Base-by-base conservation (phyloP, 2,888 invertebrate species). In the Margaritifera margaritifera region DNA sequence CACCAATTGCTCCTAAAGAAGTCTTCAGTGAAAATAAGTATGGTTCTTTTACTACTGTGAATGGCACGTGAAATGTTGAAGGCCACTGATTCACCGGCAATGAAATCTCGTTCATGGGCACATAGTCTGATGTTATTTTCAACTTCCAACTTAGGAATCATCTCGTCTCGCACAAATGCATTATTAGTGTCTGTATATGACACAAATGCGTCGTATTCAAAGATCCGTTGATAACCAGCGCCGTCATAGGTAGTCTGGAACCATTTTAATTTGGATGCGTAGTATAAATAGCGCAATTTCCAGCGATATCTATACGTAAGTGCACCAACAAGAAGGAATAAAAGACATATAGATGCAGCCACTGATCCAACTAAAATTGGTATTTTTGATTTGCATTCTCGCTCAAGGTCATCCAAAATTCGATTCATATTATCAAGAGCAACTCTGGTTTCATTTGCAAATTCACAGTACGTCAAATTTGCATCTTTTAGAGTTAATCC, bases 271-370 rank as follows among this genome's bases (percentile, higher is more conserved):
- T 50, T 8, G 25, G 61, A 42, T 15, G 1, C 50, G 19, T 61
- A 61, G 22, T 61, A 50, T 15, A 61, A 19, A n/a, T 61, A 61
- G 6, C 61, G 31, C 31, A 61, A 15, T 61, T 31, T 61, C 61
- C 61, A 61, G 19, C 61, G 51, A 50, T 61, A 61, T 50, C 61
- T 18, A 31, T 61, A 61, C 5, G 50, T 5, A 27, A 61, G 20
- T 61, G 61, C 6, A 4, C 19, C 31, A 20, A 61, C 19, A 22
- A 61, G 31, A 27, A 61, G n/a, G 20, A 22, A 50, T 22, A 61
- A 5, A 1, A 61, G 11, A 20, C 20, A n/a, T n/a, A 31, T 6
- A 6, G 50, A 42, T 42, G 20, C 18, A 24, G 19, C 25, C 0
- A 50, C 31, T 18, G 61, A 42, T 11, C 61, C 61, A 19, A 61